phyloP scores from a whole-genome alignment of 1,140 invertebrate species.

The Pseudomyrmex dendroicus region DNA sequence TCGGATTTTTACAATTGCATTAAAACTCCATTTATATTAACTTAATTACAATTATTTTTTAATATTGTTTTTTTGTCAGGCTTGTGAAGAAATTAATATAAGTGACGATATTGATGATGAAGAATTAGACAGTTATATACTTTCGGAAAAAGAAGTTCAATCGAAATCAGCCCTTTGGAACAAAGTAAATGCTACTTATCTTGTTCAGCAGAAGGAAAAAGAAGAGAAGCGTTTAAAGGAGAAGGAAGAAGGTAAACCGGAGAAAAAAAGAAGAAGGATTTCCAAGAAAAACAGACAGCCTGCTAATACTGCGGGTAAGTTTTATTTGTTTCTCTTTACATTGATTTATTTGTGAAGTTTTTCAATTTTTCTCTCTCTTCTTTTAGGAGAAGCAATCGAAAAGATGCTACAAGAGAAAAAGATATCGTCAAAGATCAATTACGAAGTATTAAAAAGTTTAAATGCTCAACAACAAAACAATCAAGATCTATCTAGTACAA shows the following conservation, averaged over 20 bases:
- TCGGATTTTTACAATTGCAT: not conserved
- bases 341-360: conserved; percentile 8
- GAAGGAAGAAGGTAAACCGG: conserved; percentile 91
- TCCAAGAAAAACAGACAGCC: conserved; percentile 87
- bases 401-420: conserved; percentile 98
- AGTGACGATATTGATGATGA: conserved; percentile 92
- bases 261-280: conserved; percentile 89
- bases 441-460: conserved; percentile 96
- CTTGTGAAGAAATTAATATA: conserved; percentile 89
- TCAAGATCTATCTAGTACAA: conserved; percentile 54
- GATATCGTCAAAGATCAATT: conserved; percentile 98
- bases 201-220: conserved; percentile 93
- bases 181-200: conserved; percentile 92
- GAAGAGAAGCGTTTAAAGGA: conserved; percentile 91
- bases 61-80: conserved; percentile 57
- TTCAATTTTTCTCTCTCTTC: conserved; percentile 32
- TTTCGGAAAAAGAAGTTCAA: conserved; percentile 91
- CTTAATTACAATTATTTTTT: not conserved
- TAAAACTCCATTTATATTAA: not conserved
- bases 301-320: conserved; percentile 90
- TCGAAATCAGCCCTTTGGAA: conserved; percentile 94
- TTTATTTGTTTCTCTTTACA: conserved; percentile 16
- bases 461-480: conserved; percentile 80
- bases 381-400: conserved; percentile 93
- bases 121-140: conserved; percentile 95